phyloP scores from a whole-genome alignment of 2,113 vertebrate genomes.

The Archocentrus centrarchus region DNA sequence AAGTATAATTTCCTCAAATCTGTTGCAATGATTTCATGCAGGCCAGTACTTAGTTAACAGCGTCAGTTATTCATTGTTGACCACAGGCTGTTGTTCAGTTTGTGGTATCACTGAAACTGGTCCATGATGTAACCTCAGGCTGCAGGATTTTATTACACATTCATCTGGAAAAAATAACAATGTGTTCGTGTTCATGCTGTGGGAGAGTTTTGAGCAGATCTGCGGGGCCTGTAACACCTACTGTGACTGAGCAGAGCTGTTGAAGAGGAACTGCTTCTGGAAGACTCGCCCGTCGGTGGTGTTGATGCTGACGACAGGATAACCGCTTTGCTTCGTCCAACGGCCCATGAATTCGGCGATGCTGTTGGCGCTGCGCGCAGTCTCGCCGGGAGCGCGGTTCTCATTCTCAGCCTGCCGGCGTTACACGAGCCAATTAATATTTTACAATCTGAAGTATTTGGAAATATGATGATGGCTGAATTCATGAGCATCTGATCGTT shows the following conservation, averaged over 20 bases:
- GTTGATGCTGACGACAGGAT: slow-evolving; percentile 86
- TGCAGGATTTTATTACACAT: too few relatives aligned
- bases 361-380: rapidly evolving
- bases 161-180: neutral
- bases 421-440: neutral
- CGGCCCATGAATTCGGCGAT: slow-evolving; percentile 81
- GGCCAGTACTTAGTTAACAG: neutral
- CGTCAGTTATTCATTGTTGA: too few relatives aligned
- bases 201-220: neutral
- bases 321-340: slow-evolving; percentile 91
- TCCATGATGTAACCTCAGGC: too few relatives aligned
- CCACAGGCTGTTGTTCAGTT: too few relatives aligned
- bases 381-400: rapidly evolving
- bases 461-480: neutral
- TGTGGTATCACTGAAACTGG: too few relatives aligned
- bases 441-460: rapidly evolving
- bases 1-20: neutral
- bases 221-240: neutral
- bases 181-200: too few relatives aligned
- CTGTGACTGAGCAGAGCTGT: slow-evolving; percentile 70
- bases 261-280: slow-evolving; percentile 90
- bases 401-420: slow-evolving; percentile 43
- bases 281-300: slow-evolving; percentile 65
- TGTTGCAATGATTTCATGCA: neutral
- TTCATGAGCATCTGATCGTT: rapidly evolving